Percentiles rank a stretch among this genome's conserved stretches.
phyloP scores from a whole-genome alignment of 2,113 vertebrate genomes.

The Desmodus rotundus region DNA sequence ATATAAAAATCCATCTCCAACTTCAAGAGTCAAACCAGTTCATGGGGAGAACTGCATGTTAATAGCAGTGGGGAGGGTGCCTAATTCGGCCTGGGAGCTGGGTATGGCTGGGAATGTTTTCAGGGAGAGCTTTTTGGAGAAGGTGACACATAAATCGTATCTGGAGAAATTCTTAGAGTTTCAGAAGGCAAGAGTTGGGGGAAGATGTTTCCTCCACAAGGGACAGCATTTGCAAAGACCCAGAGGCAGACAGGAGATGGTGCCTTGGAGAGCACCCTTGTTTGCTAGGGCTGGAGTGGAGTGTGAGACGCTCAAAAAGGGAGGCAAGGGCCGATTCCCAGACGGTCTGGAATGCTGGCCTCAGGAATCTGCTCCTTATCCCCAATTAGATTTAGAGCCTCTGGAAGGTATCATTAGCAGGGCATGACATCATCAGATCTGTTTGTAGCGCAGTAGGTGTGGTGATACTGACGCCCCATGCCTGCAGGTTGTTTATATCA shows the following conservation, averaged over 20 bases:
- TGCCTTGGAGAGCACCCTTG: background rate
- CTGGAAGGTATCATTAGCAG: background rate
- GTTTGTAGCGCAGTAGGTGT: background rate
- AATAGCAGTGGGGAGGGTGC: background rate
- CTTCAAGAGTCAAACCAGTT: conserved; percentile 6
- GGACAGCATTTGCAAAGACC: background rate
- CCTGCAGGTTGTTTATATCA: background rate
- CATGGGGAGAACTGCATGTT: background rate
- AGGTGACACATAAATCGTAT: background rate
- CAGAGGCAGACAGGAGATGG: background rate
- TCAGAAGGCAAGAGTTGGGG: background rate
- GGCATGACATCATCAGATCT: background rate
- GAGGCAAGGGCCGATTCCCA: background rate
- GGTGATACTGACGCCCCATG: background rate
- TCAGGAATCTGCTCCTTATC: background rate
- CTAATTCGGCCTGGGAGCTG: background rate
- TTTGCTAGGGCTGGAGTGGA: background rate
- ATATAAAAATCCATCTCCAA: background rate
- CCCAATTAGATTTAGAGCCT: background rate
- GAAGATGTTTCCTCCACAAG: background rate
- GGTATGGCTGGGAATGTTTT: background rate
- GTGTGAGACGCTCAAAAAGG: background rate
- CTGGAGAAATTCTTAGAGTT: background rate
- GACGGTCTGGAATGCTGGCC: background rate
- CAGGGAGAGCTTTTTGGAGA: background rate